Evolutionary conservation across 2,888 invertebrate species (phyloP), one percentile per base, ranked within the genome.

Genomic region (Caenorhabditis sp.): DNA sequence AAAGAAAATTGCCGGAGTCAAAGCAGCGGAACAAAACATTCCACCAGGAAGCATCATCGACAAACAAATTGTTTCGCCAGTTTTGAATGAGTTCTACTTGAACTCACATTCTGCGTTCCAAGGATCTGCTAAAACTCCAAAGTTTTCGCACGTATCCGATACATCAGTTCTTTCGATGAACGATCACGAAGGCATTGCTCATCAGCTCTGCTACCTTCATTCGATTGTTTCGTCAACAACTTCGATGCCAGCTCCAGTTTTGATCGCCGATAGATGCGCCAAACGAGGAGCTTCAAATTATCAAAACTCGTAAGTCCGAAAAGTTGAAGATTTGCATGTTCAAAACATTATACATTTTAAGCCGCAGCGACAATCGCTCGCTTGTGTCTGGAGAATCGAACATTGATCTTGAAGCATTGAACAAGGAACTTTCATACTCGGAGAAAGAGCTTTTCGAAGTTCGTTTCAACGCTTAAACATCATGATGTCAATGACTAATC

Each of bases 31-130:
- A 10, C 55, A 66, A 49, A 75, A 75, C 60, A 59, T 71, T 26
- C 24, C 57, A 12, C 63, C 70, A 12, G 75, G 75, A 31, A 57
- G 62, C 19, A 62, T 66, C 19, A 53, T 75, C 53, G 75, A 75
- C 36, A 27, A n/a, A 1, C 5, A 10, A n/a, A 58, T 75, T 54
- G 65, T 70, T 12, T 31, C n/a, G 17, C 59, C 66, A 1, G 51
- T 54, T 12, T 14, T 60, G 31, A 58, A 50, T 1, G 75, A 75
- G 26, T 75, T 75, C 62, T 71, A 54, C 49, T 54, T 75, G 60
- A 70, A 65, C 23, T 19, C 66, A 14, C 70, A 70, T 27, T 21
- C 12, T 12, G 67, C 70, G 1, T 63, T 75, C 61, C 66, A 75
- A 27, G 74, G 69, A 1, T 66, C 66, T 19, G 62, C 66, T 8